A percentile compares a stretch with the other conserved stretches of the same genome.
These are phyloP conservation scores for Amia ocellicauda DNA, from an alignment of 2,113 vertebrate species.

Conservation along the genomic window DNA sequence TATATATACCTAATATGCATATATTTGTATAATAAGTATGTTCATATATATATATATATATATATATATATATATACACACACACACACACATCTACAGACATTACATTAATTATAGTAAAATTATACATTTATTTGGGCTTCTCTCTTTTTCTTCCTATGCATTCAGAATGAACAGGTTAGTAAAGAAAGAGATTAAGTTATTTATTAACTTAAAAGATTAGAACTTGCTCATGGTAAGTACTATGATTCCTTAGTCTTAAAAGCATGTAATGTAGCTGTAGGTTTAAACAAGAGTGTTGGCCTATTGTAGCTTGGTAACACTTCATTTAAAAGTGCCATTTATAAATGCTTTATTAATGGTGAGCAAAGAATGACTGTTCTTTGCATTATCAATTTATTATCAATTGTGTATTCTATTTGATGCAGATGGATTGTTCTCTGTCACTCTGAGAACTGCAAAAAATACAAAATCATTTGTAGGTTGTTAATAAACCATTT, in stretches of 20 bases:
- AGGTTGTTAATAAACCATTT: conserved; percentile 40
- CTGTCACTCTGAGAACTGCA: conserved; percentile 28
- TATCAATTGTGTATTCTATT: conserved; percentile 3
- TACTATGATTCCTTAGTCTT: conserved; percentile 60
- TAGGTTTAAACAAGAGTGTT: conserved; percentile 67
- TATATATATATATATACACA: too few species aligned
- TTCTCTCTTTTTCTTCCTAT: conserved; percentile 73
- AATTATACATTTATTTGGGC: conserved; percentile 66
- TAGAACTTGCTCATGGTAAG: conserved; percentile 72
- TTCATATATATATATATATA: not conserved
- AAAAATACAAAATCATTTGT: conserved; percentile 42
- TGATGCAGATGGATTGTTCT: not conserved
- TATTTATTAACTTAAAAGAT: conserved; percentile 59
- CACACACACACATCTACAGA: conserved; percentile 17
- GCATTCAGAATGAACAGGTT: conserved; percentile 77
- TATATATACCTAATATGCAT: conserved; percentile 8
- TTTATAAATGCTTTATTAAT: conserved; percentile 51
- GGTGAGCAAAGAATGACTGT: conserved; percentile 48
- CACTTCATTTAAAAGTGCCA: conserved; percentile 72
- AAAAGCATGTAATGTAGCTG: conserved; percentile 65
- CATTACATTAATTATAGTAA: conserved; percentile 35
- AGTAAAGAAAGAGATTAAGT: conserved; percentile 66
- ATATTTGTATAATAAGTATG: conserved; percentile 3
- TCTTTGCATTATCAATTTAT: conserved; percentile 12
- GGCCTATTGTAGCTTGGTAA: conserved; percentile 68